Evolutionary conservation across 2,797 vertebrate species (phyloP).

Genomic region (Knipowitschia caucasica): DNA sequence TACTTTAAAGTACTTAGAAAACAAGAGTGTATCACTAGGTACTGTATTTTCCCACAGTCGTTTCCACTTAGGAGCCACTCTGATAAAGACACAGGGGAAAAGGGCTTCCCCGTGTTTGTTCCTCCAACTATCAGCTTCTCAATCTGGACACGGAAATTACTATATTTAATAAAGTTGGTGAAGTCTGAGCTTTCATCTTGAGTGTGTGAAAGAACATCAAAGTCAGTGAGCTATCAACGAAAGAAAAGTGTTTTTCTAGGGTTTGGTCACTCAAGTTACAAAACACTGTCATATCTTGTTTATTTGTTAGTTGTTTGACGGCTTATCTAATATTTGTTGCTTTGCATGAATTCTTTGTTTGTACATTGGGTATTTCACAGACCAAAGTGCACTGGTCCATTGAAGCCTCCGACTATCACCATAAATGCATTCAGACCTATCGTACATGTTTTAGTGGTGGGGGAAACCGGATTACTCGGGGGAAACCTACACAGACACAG

Average conservation of each 20-base stretch:
- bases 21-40: slow-evolving; percentile 3
- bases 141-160: slow-evolving; percentile 20
- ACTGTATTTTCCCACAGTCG: slow-evolving; percentile 6
- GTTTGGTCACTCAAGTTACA: not conserved
- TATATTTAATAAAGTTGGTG: slow-evolving; percentile 29
- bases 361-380: too few relatives aligned
- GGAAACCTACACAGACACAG: too few relatives aligned
- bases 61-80: not conserved
- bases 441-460: too few relatives aligned
- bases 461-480: too few relatives aligned
- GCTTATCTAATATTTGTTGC: too few relatives aligned
- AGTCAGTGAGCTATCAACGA: slow-evolving; percentile 10
- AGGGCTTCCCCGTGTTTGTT: slow-evolving; percentile 12
- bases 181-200: slow-evolving; percentile 18
- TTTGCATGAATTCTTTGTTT: not conserved
- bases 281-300: not conserved
- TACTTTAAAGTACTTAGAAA: not conserved
- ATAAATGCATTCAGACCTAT: too few relatives aligned
- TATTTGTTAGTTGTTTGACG: too few relatives aligned
- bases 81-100: slow-evolving; percentile 12
- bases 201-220: slow-evolving; percentile 8
- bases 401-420: too few relatives aligned
- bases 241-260: not conserved
- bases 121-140: slow-evolving; percentile 19
- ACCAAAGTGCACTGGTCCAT: too few relatives aligned